A percentile compares a stretch with the other conserved stretches of the same genome.
phyloP scores from a whole-genome alignment of 2,888 invertebrate species.

The Limenitis camilla region DNA sequence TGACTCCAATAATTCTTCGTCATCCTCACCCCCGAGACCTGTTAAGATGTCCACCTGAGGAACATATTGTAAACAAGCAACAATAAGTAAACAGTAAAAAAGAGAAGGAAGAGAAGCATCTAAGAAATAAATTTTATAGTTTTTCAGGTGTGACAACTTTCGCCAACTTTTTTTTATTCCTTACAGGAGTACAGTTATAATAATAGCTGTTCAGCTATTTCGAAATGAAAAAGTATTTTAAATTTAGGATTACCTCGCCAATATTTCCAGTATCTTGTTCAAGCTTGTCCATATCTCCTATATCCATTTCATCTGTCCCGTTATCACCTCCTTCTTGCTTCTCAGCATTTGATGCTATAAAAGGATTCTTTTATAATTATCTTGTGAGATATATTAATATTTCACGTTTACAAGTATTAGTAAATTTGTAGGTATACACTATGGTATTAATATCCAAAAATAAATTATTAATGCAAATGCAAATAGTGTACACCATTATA shows the following conservation, averaged over 20 bases:
- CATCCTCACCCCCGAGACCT: slow-evolving; percentile 89
- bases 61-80: too few relatives aligned
- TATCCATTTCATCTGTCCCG: slow-evolving; percentile 65
- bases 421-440: slow-evolving; percentile 15
- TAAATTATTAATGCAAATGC: background rate
- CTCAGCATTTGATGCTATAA: slow-evolving; percentile 31
- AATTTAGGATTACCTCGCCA: slow-evolving; percentile 50
- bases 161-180: too few relatives aligned
- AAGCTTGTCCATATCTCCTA: slow-evolving; percentile 70
- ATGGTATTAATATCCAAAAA: background rate
- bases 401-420: slow-evolving; percentile 23
- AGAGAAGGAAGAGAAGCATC: too few relatives aligned
- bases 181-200: too few relatives aligned
- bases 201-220: too few relatives aligned
- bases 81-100: too few relatives aligned
- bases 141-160: too few relatives aligned
- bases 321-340: slow-evolving; percentile 52
- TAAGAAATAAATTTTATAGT: too few relatives aligned
- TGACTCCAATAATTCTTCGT: slow-evolving; percentile 85
- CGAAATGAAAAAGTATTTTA: background rate
- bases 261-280: slow-evolving; percentile 68
- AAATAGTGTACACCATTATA: slow-evolving; percentile 23
- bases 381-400: background rate
- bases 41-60: slow-evolving; percentile 83
- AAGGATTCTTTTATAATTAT: background rate